phyloP scores from a whole-genome alignment of 2,888 invertebrate genomes.

The Ennomos erosarius region DNA sequence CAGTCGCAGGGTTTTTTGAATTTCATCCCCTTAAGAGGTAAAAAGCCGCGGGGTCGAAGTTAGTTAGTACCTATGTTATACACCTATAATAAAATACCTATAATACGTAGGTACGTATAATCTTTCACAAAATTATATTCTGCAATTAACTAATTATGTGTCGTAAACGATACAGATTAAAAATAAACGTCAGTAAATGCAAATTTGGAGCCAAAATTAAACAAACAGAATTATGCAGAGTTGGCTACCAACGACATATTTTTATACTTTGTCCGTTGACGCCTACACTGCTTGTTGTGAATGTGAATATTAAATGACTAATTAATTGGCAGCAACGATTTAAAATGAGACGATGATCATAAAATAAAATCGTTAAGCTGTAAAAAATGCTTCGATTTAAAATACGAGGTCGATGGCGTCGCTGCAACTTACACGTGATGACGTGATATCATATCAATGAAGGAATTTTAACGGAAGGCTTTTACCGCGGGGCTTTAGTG shows the following conservation, averaged over 20 bases:
- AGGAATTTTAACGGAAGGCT: constrained; percentile 12
- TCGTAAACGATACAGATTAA: too few species aligned
- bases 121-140: constrained; percentile 5
- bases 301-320: constrained; percentile 8
- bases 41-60: too few species aligned
- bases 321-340: constrained; percentile 7
- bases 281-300: constrained; percentile 4
- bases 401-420: constrained; percentile 10
- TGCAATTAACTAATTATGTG: background rate
- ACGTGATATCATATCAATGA: background rate
- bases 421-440: background rate
- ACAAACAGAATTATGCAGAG: too few species aligned
- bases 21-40: too few species aligned
- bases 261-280: constrained; percentile 1
- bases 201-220: too few species aligned
- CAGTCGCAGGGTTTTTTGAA: too few species aligned
- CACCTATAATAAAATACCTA: too few species aligned
- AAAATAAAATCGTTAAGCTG: constrained; percentile 15
- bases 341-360: constrained; percentile 11
- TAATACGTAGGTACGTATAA: background rate
- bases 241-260: too few species aligned
- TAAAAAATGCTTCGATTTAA: constrained; percentile 8
- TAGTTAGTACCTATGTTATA: too few species aligned
- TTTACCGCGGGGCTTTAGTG: constrained; percentile 7
- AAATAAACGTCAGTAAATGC: background rate